Evolutionary conservation across 2,797 vertebrate genomes (phyloP), one percentile per base, ranked within the genome.

Genomic region (Gymnoscopelus braueri): DNA sequence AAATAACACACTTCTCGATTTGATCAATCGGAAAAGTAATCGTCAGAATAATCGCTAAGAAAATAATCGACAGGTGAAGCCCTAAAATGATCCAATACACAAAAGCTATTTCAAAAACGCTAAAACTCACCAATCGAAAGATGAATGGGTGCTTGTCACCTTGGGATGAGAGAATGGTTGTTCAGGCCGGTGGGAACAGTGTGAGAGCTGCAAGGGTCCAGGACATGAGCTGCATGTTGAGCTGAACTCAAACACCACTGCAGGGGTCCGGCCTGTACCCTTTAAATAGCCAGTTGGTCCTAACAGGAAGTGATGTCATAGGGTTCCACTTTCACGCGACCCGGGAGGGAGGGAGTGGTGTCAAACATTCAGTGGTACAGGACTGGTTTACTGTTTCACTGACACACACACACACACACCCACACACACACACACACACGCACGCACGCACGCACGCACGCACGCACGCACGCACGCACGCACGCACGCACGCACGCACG

Each of bases 211-310:
- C 48, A 44, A 60, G 59, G 73, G 84, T 83, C 73, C 71, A 52
- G 71, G 65, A 1, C 11, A 71, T 3, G 76, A 57, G 81, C 73
- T 80, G 74, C n/a, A 29, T 82, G 55, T 85, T 44, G 5, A 2
- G 6, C 39, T 44, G 39, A 44, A 44, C 39, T 44, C 39, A 44
- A 2, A 44, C 79, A 81, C 78, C 68, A 12, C 74, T 8, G 59
- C 60, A 83, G 80, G 77, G 77, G 77, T 71, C 76, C 23, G 75
- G 15, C 68, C 84, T 77, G 65, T 73, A 15, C 75, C 71, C 84
- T 87, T 91, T 89, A 92, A 89, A 90, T 88, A 90, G 84, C 47
- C 60, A 50, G 5, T 3, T 66, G 69, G 39, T 80, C 66, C 48
- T 74, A 67, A 68, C 13, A 84, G 67, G 79, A 87, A 87, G 83